phyloP scores from a whole-genome alignment of 2,888 invertebrate species.

The Horisme vitalbata region DNA sequence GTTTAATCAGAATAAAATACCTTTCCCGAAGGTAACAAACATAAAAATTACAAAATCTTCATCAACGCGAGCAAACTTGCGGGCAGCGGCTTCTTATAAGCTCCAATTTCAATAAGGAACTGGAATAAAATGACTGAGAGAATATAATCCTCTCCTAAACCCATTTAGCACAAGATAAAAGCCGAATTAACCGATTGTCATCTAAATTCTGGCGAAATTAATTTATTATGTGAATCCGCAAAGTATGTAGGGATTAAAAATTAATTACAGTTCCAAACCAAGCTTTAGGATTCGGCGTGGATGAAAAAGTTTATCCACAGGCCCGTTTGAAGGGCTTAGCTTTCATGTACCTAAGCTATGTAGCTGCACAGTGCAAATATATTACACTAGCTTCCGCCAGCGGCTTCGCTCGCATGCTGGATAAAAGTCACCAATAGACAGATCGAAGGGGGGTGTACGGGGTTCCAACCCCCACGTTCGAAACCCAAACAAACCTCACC shows the following conservation, averaged over 20 bases:
- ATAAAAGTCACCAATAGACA: too few relatives aligned
- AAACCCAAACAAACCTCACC: too few relatives aligned
- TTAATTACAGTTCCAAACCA: conserved; percentile 68
- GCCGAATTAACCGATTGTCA: conserved; percentile 56
- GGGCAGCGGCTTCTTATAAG: not conserved
- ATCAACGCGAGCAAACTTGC: too few relatives aligned
- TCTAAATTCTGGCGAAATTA: conserved; percentile 53
- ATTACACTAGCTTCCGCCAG: too few relatives aligned
- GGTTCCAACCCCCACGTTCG: too few relatives aligned
- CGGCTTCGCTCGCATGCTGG: too few relatives aligned
- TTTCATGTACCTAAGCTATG: conserved; percentile 6
- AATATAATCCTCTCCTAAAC: conserved; percentile 35
- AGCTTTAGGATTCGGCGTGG: conserved; percentile 47
- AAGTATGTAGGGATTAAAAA: conserved; percentile 72
- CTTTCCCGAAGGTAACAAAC: too few relatives aligned
- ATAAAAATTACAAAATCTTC: too few relatives aligned
- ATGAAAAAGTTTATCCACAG: conserved; percentile 52
- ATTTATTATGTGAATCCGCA: conserved; percentile 68
- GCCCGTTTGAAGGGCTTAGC: conserved; percentile 27
- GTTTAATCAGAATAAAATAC: too few relatives aligned
- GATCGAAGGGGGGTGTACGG: too few relatives aligned
- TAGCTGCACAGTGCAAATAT: too few relatives aligned
- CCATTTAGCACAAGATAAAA: conserved; percentile 44
- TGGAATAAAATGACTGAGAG: conserved; percentile 38
- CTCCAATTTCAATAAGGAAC: conserved; percentile 32